A percentile compares a stretch with the other conserved stretches of the same genome.
Evolutionary conservation across 2,888 invertebrate genomes (phyloP).

Genomic region (Troilus luridus): DNA sequence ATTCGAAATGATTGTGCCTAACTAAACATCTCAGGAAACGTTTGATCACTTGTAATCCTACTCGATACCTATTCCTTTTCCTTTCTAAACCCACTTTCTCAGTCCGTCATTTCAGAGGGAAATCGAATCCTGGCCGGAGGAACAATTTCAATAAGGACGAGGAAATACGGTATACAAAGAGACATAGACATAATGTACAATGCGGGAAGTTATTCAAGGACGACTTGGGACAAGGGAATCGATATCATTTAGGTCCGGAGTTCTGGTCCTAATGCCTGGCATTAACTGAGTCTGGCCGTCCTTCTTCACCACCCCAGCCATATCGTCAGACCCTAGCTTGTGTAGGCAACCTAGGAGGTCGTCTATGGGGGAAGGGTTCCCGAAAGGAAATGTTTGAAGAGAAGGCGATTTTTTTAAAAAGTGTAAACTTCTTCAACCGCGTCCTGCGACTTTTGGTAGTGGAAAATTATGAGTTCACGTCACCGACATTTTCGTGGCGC

Average conservation of each 20-base stretch:
- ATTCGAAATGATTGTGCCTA: neutral
- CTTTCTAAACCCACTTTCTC: neutral
- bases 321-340: neutral
- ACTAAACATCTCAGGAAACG: neutral
- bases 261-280: neutral
- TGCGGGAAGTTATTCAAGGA: neutral
- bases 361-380: neutral
- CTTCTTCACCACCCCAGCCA: neutral
- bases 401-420: too few relatives aligned
- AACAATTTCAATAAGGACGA: conserved; percentile 1
- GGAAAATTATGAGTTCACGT: too few relatives aligned
- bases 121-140: neutral
- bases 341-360: neutral
- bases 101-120: neutral
- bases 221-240: neutral
- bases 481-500: too few relatives aligned
- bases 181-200: neutral
- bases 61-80: neutral
- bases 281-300: neutral
- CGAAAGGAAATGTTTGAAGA: too few relatives aligned
- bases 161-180: neutral
- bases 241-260: neutral
- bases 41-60: neutral
- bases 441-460: too few relatives aligned
- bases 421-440: too few relatives aligned